Conservation (phyloP, 2,888 invertebrate species). For the Eucera pruinosa region DNA sequence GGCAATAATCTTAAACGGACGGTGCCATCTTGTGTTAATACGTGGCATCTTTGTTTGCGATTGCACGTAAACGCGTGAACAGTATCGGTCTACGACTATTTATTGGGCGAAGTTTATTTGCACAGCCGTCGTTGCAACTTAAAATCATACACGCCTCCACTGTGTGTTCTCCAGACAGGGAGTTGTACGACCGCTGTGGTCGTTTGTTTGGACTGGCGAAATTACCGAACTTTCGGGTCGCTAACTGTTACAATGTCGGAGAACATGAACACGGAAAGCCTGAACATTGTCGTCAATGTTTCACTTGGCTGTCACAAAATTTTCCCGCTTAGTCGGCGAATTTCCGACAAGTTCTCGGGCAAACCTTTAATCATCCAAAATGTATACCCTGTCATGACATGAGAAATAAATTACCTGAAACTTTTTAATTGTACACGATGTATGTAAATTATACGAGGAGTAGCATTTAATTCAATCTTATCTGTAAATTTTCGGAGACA, state of each 20-base stretch:
- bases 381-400: too few relatives aligned
- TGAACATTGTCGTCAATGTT: conserved; percentile 31
- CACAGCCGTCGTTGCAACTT: conserved; percentile 42
- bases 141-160: conserved; percentile 16
- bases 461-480: not conserved
- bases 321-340: not conserved
- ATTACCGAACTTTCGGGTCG: conserved; percentile 30
- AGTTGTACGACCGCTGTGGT: not conserved
- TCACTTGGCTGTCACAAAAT: not conserved
- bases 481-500: not conserved
- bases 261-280: not conserved
- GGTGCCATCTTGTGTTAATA: conserved; percentile 64
- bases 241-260: conserved; percentile 4
- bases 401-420: not conserved
- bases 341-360: not conserved
- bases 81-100: conserved; percentile 57
- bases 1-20: conserved; percentile 53
- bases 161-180: conserved; percentile 1
- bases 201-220: conserved; percentile 32
- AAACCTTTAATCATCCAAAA: not conserved
- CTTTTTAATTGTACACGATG: too few relatives aligned
- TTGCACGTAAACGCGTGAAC: conserved; percentile 42
- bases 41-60: conserved; percentile 55
- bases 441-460: not conserved
- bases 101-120: conserved; percentile 58